A percentile compares a stretch with the other conserved stretches of the same genome.
phyloP scores from a whole-genome alignment of 1,140 invertebrate genomes.

The Procambarus virginalis region DNA sequence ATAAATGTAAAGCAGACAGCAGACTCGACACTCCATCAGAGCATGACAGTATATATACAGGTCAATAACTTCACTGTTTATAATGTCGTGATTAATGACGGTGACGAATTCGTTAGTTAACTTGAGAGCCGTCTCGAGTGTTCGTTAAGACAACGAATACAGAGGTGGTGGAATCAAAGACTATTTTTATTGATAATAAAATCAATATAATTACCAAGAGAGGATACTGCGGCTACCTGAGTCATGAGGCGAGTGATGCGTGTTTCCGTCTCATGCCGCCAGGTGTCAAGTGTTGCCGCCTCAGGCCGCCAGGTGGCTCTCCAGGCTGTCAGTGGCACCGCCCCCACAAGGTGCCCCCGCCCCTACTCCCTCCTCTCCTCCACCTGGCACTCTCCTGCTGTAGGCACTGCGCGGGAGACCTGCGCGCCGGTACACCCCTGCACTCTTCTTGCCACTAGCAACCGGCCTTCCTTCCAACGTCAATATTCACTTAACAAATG shows the following conservation, averaged over 20 bases:
- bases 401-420: background rate
- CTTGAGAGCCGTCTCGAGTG: no score
- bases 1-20: no score
- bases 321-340: background rate
- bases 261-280: background rate
- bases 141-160: no score
- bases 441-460: background rate
- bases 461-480: background rate
- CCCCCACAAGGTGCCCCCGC: background rate
- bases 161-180: no score
- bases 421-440: background rate
- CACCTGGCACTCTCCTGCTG: background rate
- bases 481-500: background rate
- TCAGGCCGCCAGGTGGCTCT: constrained; percentile 1
- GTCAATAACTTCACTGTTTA: no score
- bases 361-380: background rate
- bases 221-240: background rate
- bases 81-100: no score
- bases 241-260: background rate
- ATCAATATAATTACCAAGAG: background rate
- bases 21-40: no score
- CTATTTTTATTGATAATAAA: no score
- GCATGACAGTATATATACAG: no score
- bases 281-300: background rate
- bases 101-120: no score